A percentile compares a stretch with the other conserved stretches of the same genome.
Conservation (phyloP, 2,888 invertebrate genomes). For the Xestia ashworthii region DNA sequence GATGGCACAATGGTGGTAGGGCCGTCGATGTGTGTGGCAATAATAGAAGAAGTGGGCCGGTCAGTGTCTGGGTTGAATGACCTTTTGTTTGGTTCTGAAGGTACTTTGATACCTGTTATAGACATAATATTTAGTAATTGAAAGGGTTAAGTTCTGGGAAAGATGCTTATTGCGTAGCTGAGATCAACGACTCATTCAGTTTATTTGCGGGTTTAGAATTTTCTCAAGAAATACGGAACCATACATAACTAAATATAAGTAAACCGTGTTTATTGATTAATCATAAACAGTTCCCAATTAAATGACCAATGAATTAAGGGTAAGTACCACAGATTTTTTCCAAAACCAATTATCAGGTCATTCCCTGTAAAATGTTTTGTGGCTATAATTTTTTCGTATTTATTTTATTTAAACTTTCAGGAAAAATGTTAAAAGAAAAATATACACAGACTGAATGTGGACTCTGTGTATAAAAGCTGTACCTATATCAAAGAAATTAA, state of each 20-base stretch:
- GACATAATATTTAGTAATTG: not conserved
- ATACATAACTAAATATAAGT: too few species aligned
- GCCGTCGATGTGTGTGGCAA: constrained; percentile 10
- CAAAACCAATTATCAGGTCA: not conserved
- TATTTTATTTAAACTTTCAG: not conserved
- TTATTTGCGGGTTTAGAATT: not conserved
- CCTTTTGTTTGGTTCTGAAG: not conserved
- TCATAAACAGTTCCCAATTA: not conserved
- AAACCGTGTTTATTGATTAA: too few species aligned
- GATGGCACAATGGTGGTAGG: constrained; percentile 21
- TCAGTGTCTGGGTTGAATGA: not conserved
- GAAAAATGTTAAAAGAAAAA: constrained; percentile 25
- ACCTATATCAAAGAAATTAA: constrained; percentile 64
- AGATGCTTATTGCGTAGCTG: not conserved
- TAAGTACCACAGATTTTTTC: not conserved
- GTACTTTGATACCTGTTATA: not conserved
- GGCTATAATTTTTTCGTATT: not conserved
- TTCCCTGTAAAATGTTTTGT: not conserved
- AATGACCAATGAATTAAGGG: not conserved
- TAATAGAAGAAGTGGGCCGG: constrained; percentile 16
- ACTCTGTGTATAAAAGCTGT: constrained; percentile 44
- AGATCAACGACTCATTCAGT: not conserved
- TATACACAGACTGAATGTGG: constrained; percentile 25
- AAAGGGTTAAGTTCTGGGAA: constrained; percentile 7
- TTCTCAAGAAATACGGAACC: not conserved